phyloP scores from a whole-genome alignment of 2,113 vertebrate genomes.

The Acanthochromis polyacanthus region DNA sequence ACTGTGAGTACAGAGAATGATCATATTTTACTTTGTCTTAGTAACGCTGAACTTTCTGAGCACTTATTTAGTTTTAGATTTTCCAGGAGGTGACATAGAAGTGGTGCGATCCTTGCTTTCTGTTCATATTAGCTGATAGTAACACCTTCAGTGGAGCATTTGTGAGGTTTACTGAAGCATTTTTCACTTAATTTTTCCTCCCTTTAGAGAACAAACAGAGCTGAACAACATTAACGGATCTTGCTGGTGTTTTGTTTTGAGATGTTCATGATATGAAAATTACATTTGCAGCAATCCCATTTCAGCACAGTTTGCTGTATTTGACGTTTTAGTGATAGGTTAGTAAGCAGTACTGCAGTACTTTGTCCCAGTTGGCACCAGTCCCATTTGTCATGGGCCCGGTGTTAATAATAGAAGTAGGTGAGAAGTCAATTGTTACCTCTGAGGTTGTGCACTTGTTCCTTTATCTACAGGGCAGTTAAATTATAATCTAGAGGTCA shows the following conservation, averaged over 20 bases:
- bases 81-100: background rate
- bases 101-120: background rate
- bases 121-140: background rate
- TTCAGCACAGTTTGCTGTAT: background rate
- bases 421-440: conserved; percentile 75
- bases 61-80: background rate
- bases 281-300: background rate
- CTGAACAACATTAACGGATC: background rate
- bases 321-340: background rate
- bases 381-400: conserved; percentile 34
- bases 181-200: background rate
- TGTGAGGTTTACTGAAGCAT: background rate
- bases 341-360: background rate
- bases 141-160: background rate
- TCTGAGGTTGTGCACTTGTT: conserved; percentile 5
- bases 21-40: background rate
- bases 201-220: background rate
- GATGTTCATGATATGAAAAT: background rate
- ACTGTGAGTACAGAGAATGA: conserved; percentile 69
- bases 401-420: conserved; percentile 73
- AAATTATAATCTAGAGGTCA: conserved; percentile 34
- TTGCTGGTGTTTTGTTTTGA: background rate
- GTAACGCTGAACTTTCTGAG: background rate
- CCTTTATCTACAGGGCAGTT: background rate
- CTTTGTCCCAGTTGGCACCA: conserved; percentile 58